Base-by-base conservation (phyloP, 2,113 vertebrate genomes). In the Gymnogyps californianus region DNA sequence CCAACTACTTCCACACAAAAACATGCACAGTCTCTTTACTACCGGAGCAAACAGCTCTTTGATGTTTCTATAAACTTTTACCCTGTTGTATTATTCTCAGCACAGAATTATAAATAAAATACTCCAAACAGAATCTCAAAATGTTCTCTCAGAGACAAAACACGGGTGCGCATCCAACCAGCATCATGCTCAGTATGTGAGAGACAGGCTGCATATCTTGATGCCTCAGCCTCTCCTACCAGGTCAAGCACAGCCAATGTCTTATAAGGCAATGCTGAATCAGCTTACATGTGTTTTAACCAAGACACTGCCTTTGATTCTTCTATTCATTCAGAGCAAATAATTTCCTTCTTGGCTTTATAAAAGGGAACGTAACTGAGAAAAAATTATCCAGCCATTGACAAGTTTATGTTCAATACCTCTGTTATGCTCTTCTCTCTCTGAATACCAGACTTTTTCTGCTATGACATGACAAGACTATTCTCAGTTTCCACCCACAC, bases 401-500 rank as follows among this genome's bases (percentile, higher is more conserved):
- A 97, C 92, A 97, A 96, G 94, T 97, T 97, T 93, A 58, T 95
- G 66, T 85, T 97, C 88, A 95, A 42, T 91, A 96, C 70, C 84
- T 76, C 80, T 55, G 57, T 59, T 89, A 83, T 61, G 47, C 90
- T 95, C 89, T 71, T 93, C 96, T 91, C 89, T 64, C 83, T 90
- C 83, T 70, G 78, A 93, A 91, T 90, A 96, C 86, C 97, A 97
- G 96, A 97, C 93, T 96, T 93, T 79, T 94, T 94, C 93, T 96
- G 92, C 87, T 93, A 90, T 92, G 97, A 97, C 93, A 97, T 97
- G 96, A 96, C 97, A 94, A 93, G 95, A 91, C 93, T 98, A 95
- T 94, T 94, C 96, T 94, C 97, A 95, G 93, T 92, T 98, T 95
- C 96, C 97, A 97, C 97, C 97, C 97, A 98, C 96, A 87, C 57